Conservation (phyloP, 2,797 vertebrate genomes). For the Coracias cyanogaster region DNA sequence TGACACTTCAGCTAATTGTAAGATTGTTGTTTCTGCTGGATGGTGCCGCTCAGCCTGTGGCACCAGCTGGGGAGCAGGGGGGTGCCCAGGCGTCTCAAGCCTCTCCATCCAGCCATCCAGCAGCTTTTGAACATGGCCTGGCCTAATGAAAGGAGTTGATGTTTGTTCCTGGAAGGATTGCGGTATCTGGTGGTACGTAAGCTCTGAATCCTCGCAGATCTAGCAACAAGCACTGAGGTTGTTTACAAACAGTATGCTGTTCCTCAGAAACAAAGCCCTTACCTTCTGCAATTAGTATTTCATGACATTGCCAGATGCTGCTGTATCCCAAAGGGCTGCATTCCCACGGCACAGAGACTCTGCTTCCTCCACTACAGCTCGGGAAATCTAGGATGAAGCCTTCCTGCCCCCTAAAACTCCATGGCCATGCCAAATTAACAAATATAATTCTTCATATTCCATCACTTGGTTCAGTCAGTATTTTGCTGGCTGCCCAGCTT, state of each 20-base stretch:
- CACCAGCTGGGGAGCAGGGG: fast-evolving
- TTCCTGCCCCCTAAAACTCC: background rate
- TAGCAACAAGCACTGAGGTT: background rate
- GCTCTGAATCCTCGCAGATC: background rate
- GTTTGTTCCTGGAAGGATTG: background rate
- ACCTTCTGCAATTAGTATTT: background rate
- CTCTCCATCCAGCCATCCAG: background rate
- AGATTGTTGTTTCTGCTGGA: fast-evolving
- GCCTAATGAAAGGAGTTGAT: background rate
- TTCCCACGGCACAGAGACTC: background rate
- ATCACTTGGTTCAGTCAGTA: background rate
- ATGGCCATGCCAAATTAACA: background rate
- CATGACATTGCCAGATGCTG: background rate
- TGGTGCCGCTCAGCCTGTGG: fast-evolving
- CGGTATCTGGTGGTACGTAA: fast-evolving
- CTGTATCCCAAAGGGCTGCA: background rate
- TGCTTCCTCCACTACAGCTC: background rate
- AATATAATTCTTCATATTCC: background rate
- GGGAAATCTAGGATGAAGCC: background rate
- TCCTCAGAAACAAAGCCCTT: background rate
- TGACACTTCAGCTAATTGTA: background rate
- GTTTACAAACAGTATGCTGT: background rate
- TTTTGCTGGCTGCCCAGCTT: background rate
- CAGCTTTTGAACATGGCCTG: background rate
- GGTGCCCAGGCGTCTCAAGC: too few species aligned